Evolutionary conservation across 2,888 invertebrate species (phyloP).

Genomic region (Nowickia ferox): DNA sequence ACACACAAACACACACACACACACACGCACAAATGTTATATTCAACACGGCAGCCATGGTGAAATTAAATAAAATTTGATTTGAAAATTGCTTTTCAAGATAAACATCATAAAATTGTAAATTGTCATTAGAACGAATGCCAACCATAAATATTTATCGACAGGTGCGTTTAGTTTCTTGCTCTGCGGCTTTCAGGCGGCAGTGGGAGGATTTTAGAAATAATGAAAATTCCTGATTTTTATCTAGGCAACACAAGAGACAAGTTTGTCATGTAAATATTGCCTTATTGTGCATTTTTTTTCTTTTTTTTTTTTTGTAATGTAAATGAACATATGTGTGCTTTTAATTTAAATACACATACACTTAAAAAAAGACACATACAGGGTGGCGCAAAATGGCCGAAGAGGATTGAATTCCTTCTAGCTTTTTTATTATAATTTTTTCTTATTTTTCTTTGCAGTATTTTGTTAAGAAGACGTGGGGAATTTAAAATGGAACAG

Average conservation of each 20-base stretch:
- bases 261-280: not conserved
- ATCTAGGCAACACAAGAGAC: not conserved
- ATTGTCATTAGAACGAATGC: slow-evolving; percentile 46
- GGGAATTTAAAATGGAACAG: no score
- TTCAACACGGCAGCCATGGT: not conserved
- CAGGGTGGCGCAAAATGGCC: no score
- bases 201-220: not conserved
- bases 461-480: no score
- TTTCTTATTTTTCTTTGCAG: no score
- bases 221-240: slow-evolving; percentile 23
- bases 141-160: slow-evolving; percentile 39
- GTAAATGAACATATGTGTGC: not conserved
- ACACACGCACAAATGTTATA: not conserved
- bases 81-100: slow-evolving; percentile 43
- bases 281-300: not conserved
- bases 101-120: slow-evolving; percentile 53
- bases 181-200: not conserved
- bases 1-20: not conserved
- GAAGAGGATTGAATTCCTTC: no score
- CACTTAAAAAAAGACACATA: no score
- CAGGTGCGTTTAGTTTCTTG: not conserved
- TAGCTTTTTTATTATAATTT: no score
- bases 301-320: not conserved
- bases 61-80: slow-evolving; percentile 47
- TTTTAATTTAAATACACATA: not conserved